Conservation (phyloP, 2,888 invertebrate species). For the Microplitis manilae region DNA sequence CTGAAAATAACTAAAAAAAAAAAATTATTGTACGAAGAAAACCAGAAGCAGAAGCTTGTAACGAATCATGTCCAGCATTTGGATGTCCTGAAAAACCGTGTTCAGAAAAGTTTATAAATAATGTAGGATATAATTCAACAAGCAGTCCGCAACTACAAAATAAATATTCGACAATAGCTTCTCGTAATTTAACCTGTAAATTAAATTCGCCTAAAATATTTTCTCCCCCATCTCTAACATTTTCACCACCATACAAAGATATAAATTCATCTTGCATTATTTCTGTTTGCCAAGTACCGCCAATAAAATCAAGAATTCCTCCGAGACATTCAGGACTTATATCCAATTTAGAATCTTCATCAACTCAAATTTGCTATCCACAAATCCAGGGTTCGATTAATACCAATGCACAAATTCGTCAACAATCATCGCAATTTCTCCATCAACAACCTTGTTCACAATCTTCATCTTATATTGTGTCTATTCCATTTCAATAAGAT, state of each 20-base stretch:
- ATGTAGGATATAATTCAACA: conserved; percentile 49
- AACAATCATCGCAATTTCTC: background rate
- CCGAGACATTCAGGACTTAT: background rate
- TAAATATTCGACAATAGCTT: too few species aligned
- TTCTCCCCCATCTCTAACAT: too few species aligned
- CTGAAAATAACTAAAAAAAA: background rate
- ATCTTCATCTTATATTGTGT: conserved; percentile 24
- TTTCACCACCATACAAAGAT: background rate
- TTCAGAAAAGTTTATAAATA: conserved; percentile 58
- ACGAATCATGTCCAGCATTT: conserved; percentile 59
- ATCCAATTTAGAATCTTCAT: background rate
- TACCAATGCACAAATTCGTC: background rate
- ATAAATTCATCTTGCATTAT: background rate
- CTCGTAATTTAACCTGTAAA: too few species aligned
- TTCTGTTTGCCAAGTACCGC: conserved; percentile 14
- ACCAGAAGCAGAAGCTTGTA: conserved; percentile 61
- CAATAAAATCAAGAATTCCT: background rate
- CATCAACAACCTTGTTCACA: conserved; percentile 28
- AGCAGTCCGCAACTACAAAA: conserved; percentile 30
- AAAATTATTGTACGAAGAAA: conserved; percentile 48
- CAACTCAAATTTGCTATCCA: background rate
- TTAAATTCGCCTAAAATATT: too few species aligned
- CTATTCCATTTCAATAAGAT: conserved; percentile 29
- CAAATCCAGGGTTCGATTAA: background rate
- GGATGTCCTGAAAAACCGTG: conserved; percentile 62